These are phyloP conservation scores for Zaprionus kolodkinae DNA, from an alignment of 1,140 invertebrate genomes.

Conservation along the genomic window DNA sequence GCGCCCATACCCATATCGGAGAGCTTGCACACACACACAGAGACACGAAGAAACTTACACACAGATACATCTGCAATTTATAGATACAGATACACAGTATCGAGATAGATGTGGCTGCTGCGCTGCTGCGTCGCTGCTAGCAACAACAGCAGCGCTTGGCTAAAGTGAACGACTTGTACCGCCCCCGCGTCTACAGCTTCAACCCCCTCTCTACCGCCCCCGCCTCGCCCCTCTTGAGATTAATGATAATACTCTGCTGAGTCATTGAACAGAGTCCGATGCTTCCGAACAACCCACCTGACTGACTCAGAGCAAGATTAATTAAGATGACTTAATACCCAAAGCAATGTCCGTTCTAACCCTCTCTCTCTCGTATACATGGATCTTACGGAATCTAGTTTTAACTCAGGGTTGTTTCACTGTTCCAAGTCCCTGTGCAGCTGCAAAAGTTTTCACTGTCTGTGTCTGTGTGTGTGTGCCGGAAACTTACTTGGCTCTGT, in stretches of 20 bases:
- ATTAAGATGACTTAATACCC: constrained; percentile 71
- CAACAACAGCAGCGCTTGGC: constrained; percentile 46
- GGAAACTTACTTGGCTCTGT: constrained; percentile 70
- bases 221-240: background rate
- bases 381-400: constrained; percentile 66
- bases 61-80: constrained; percentile 17
- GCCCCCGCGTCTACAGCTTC: constrained; percentile 25
- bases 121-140: constrained; percentile 3
- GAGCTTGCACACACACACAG: constrained; percentile 20
- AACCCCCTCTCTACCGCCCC: background rate
- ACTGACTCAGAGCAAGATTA: constrained; percentile 62
- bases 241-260: constrained; percentile 51
- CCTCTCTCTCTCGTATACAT: background rate
- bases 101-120: constrained; percentile 33
- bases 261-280: constrained; percentile 38
- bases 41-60: constrained; percentile 21
- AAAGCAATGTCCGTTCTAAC: constrained; percentile 64
- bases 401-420: constrained; percentile 70
- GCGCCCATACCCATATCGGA: constrained; percentile 61
- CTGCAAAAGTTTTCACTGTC: constrained; percentile 40
- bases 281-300: constrained; percentile 50
- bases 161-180: constrained; percentile 51
- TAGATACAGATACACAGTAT: constrained; percentile 34
- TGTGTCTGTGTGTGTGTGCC: constrained; percentile 38
- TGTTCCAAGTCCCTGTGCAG: constrained; percentile 16